A percentile compares a stretch with the other conserved stretches of the same genome.
Conservation (phyloP, 2,888 invertebrate genomes). For the Tuta absoluta region DNA sequence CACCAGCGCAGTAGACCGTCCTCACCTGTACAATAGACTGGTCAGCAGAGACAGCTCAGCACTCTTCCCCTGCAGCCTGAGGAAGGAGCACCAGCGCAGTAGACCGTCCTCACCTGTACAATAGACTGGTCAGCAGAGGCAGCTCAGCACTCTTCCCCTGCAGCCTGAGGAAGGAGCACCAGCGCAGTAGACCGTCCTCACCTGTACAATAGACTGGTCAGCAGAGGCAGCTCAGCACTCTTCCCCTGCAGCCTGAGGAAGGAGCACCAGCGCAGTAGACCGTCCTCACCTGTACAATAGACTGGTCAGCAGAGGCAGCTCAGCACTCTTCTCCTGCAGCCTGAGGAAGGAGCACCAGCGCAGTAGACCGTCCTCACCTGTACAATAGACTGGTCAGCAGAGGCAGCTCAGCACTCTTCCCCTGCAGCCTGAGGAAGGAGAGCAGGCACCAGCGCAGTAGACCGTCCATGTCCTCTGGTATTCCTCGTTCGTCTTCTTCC, state of each 20-base stretch:
- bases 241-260: slow-evolving; percentile 89
- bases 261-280: slow-evolving; percentile 86
- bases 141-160: slow-evolving; percentile 43
- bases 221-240: slow-evolving; percentile 86
- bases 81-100: slow-evolving; percentile 87
- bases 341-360: too few relatives aligned
- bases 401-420: too few relatives aligned
- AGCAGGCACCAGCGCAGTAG: too few relatives aligned
- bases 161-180: too few relatives aligned
- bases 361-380: neutral
- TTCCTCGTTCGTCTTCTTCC: slow-evolving; percentile 39
- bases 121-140: neutral
- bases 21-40: slow-evolving; percentile 79
- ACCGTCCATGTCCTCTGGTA: slow-evolving; percentile 74
- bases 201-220: slow-evolving; percentile 84
- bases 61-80: slow-evolving; percentile 87
- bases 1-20: too few relatives aligned
- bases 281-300: slow-evolving; percentile 67
- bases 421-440: too few relatives aligned
- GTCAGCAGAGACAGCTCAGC: slow-evolving; percentile 88
- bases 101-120: slow-evolving; percentile 78
- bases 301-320: neutral
- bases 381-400: too few relatives aligned
- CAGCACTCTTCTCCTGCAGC: too few relatives aligned
- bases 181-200: too few relatives aligned